phyloP scores from a whole-genome alignment of 1,140 invertebrate species.

The Neodiprion fabricii region DNA sequence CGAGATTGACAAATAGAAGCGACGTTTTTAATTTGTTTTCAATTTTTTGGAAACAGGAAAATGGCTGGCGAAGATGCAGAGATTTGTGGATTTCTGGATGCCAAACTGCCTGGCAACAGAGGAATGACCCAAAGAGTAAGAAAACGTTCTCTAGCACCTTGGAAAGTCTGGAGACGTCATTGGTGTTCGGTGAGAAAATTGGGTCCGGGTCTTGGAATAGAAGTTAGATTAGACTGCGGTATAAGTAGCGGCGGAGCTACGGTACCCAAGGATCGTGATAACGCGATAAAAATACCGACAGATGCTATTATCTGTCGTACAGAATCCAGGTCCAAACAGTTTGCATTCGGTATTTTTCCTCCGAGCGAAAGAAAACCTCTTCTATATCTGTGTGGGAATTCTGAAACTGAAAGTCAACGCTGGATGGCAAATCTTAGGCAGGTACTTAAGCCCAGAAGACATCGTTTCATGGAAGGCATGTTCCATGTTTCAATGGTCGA shows the following conservation, averaged over 20 bases:
- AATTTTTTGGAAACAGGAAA: background rate
- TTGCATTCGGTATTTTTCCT: constrained; percentile 64
- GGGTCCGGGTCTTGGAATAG: constrained; percentile 40
- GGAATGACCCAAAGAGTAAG: constrained; percentile 45
- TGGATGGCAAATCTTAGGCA: constrained; percentile 64
- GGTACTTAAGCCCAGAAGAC: constrained; percentile 54
- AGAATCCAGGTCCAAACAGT: constrained; percentile 63
- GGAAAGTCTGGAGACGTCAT: constrained; percentile 57
- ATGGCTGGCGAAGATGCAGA: constrained; percentile 41
- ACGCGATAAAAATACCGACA: constrained; percentile 51
- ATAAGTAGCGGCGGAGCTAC: constrained; percentile 27
- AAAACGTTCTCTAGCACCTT: constrained; percentile 41
- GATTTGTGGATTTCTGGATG: constrained; percentile 51
- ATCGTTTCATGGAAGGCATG: constrained; percentile 50
- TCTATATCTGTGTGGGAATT: constrained; percentile 60
- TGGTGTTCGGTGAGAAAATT: constrained; percentile 55
- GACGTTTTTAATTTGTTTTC: no score
- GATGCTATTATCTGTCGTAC: constrained; percentile 60
- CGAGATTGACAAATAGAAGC: no score
- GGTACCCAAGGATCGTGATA: constrained; percentile 34
- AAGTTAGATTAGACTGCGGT: constrained; percentile 49
- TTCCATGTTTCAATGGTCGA: constrained; percentile 64
- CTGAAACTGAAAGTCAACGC: constrained; percentile 63
- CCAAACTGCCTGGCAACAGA: constrained; percentile 45
- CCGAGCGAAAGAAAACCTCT: constrained; percentile 59